Evolutionary conservation across 2,888 invertebrate species (phyloP).

Genomic region (Platycheirus albimanus): DNA sequence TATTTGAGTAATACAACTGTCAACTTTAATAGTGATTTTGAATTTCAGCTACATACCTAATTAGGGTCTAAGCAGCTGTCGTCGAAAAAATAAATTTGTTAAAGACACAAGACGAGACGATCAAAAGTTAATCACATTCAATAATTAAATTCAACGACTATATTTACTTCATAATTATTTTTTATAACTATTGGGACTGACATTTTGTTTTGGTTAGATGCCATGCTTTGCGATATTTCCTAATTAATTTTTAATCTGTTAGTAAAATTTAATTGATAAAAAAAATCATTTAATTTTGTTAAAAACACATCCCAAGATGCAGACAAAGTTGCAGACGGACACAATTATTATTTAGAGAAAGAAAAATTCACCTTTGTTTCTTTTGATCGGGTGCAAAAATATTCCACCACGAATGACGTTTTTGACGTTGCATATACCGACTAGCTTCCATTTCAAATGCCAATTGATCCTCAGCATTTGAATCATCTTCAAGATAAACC

Average conservation of each 20-base stretch:
- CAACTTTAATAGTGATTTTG: too few relatives aligned
- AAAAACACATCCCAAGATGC: slow-evolving; percentile 6
- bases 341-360: slow-evolving; percentile 24
- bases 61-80: too few relatives aligned
- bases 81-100: too few relatives aligned
- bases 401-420: slow-evolving; percentile 94
- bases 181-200: too few relatives aligned
- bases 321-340: slow-evolving; percentile 14
- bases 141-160: too few relatives aligned
- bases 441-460: slow-evolving; percentile 75
- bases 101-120: too few relatives aligned
- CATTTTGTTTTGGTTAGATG: background rate
- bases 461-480: slow-evolving; percentile 65
- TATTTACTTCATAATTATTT: too few relatives aligned
- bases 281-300: slow-evolving; percentile 2
- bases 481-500: slow-evolving; percentile 77
- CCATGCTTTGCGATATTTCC: background rate
- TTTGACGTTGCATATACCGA: slow-evolving; percentile 83
- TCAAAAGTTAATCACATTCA: too few relatives aligned
- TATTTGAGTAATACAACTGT: too few relatives aligned
- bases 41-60: too few relatives aligned
- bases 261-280: background rate
- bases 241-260: too few relatives aligned
- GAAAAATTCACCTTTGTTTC: slow-evolving; percentile 85
- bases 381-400: slow-evolving; percentile 91